Evolutionary conservation across 30 jellyfish, hydroid and myxozoan species (phyloP).

Genomic region (Hydractinia symbiolongicarpus): DNA sequence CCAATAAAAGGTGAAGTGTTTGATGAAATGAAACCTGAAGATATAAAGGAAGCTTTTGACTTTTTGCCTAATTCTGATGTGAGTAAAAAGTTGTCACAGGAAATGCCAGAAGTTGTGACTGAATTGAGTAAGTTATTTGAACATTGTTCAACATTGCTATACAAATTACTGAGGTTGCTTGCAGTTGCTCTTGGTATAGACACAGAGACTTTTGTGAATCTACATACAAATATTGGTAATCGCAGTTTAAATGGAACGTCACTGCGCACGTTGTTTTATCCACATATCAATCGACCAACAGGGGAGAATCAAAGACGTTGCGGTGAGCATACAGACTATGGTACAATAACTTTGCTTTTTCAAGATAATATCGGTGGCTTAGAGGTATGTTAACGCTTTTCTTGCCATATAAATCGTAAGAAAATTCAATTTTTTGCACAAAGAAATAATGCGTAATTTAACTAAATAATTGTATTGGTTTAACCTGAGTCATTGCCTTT

Average conservation of each 20-base stretch:
- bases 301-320: constrained; percentile 21
- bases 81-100: background rate
- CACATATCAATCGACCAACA: background rate
- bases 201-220: constrained; percentile 17
- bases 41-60: constrained; percentile 38
- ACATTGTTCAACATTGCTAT: background rate
- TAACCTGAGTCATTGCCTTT: too few species aligned
- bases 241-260: constrained; percentile 22
- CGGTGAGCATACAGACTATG: constrained; percentile 43
- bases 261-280: constrained; percentile 24
- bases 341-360: constrained; percentile 30
- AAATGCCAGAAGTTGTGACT: constrained; percentile 12
- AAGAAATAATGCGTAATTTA: too few species aligned
- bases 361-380: constrained; percentile 35
- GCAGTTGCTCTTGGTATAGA: constrained; percentile 29
- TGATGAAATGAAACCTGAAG: constrained; percentile 6
- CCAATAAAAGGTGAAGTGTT: constrained; percentile 19
- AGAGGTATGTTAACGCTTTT: constrained; percentile 13
- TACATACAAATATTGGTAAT: constrained; percentile 21
- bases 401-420: too few species aligned
- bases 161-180: constrained; percentile 13
- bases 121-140: constrained; percentile 10
- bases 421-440: too few species aligned
- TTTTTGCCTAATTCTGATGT: constrained; percentile 18
- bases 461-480: too few species aligned